Evolutionary conservation across 2,797 vertebrate genomes (phyloP).

Genomic region (Nannoperca obscura): DNA sequence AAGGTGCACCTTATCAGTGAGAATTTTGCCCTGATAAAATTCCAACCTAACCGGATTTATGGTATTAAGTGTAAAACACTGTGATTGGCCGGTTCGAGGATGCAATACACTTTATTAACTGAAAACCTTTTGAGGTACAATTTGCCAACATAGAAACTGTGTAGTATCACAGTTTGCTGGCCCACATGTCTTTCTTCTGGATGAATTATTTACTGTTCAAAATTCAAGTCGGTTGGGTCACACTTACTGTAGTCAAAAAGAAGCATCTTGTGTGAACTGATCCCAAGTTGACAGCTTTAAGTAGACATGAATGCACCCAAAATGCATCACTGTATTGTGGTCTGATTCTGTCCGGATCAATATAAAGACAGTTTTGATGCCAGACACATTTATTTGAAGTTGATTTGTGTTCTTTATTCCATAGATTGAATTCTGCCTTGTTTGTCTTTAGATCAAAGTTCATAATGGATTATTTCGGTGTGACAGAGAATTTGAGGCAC

Average conservation of each 20-base stretch:
- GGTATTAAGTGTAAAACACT: background rate
- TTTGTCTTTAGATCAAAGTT: constrained; percentile 2
- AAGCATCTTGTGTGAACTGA: constrained; percentile 12
- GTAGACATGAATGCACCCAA: background rate
- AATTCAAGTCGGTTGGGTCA: constrained; percentile 54
- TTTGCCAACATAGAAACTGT: constrained; percentile 35
- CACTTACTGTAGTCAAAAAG: background rate
- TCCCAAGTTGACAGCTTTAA: background rate
- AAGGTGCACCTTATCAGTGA: background rate
- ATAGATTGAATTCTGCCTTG: background rate
- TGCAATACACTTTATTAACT: background rate
- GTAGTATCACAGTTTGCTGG: constrained; percentile 54
- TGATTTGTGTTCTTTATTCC: background rate
- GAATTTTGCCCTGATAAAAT: background rate
- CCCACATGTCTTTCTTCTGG: constrained; percentile 50
- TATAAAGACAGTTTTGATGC: background rate
- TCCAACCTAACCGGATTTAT: background rate
- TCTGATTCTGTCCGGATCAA: background rate
- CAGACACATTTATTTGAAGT: background rate
- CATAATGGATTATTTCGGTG: constrained; percentile 4
- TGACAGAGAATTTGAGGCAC: constrained; percentile 24
- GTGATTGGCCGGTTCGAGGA: background rate
- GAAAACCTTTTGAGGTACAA: background rate
- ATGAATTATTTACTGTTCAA: constrained; percentile 77
- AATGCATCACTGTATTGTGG: background rate